Conservation (phyloP, 1,140 invertebrate species). For the Solenopsis fugax region DNA sequence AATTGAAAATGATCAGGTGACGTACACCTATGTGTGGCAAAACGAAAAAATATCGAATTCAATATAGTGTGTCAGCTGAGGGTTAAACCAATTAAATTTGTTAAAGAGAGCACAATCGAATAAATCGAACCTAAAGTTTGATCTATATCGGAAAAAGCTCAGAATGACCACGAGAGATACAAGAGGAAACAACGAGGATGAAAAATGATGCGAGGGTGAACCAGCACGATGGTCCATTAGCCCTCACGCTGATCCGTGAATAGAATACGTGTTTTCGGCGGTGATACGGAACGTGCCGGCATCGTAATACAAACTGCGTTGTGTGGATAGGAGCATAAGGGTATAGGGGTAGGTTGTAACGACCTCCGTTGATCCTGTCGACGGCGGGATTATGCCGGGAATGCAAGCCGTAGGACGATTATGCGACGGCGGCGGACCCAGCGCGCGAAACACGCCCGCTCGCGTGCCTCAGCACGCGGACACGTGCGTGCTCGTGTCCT, state of each 20-base stretch:
- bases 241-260: slow-evolving; percentile 37
- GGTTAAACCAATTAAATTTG: slow-evolving; percentile 23
- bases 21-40: too few species aligned
- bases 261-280: slow-evolving; percentile 63
- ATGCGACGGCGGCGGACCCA: slow-evolving; percentile 61
- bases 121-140: slow-evolving; percentile 63
- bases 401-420: slow-evolving; percentile 73
- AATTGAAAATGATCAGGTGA: too few species aligned
- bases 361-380: slow-evolving; percentile 54
- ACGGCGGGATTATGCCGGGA: slow-evolving; percentile 67
- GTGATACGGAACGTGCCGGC: neutral
- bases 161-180: neutral
- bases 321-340: too few species aligned
- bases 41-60: too few species aligned
- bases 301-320: slow-evolving; percentile 40
- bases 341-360: slow-evolving; percentile 2
- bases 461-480: slow-evolving; percentile 31
- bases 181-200: slow-evolving; percentile 42
- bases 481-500: slow-evolving; percentile 14
- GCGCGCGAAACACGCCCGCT: slow-evolving; percentile 52
- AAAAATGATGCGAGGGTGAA: slow-evolving; percentile 58
- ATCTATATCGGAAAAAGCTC: slow-evolving; percentile 42
- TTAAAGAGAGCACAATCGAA: neutral
- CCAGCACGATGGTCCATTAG: slow-evolving; percentile 59
- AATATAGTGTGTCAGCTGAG: too few species aligned